Conservation (phyloP, 2,888 invertebrate species). For the Acrobeloides nanus region DNA sequence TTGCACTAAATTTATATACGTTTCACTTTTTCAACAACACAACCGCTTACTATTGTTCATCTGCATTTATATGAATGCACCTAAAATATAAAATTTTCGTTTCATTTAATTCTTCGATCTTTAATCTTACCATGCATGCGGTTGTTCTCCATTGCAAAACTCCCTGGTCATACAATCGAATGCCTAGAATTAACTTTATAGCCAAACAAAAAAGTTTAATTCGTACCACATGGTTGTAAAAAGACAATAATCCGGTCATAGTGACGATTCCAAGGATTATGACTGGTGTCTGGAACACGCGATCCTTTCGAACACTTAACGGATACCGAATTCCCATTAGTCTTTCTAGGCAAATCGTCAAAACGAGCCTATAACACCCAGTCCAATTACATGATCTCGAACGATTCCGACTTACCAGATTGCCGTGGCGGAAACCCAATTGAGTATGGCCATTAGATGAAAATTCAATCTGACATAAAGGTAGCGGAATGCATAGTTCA, state of each 20-base stretch:
- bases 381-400: slow-evolving; percentile 1
- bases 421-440: slow-evolving; percentile 47
- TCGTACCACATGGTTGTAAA: slow-evolving; percentile 45
- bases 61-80: too few relatives aligned
- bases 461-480: slow-evolving; percentile 37
- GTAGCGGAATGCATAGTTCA: slow-evolving; percentile 36
- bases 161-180: slow-evolving; percentile 31
- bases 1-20: too few relatives aligned
- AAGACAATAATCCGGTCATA: slow-evolving; percentile 39
- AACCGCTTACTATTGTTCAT: too few relatives aligned
- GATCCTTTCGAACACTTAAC: slow-evolving; percentile 28
- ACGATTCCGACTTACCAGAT: slow-evolving; percentile 32
- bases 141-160: slow-evolving; percentile 45
- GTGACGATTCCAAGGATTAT: slow-evolving; percentile 32
- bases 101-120: slow-evolving; percentile 31
- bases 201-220: too few relatives aligned
- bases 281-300: slow-evolving; percentile 15
- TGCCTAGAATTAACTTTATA: too few relatives aligned
- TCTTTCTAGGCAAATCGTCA: slow-evolving; percentile 45
- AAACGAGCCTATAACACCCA: slow-evolving; percentile 33
- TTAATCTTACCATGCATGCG: slow-evolving; percentile 32
- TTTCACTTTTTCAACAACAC: too few relatives aligned
- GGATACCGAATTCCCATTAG: slow-evolving; percentile 47
- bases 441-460: slow-evolving; percentile 36
- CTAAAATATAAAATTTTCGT: slow-evolving; percentile 2